phyloP scores from a whole-genome alignment of 1,140 invertebrate species.

The Platorchestia sp. region DNA sequence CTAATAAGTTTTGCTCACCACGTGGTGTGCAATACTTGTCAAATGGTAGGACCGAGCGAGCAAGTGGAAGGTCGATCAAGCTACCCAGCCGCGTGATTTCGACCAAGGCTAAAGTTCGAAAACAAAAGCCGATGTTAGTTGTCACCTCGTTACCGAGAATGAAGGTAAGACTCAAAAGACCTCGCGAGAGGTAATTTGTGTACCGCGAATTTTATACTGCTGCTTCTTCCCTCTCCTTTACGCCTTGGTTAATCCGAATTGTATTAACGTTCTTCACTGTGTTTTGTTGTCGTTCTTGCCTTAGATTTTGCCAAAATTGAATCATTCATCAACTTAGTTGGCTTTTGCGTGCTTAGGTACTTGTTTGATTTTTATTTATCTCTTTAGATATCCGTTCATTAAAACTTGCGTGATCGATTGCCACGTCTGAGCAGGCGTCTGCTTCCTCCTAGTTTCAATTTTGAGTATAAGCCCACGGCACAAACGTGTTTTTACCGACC shows the following conservation, averaged over 20 bases:
- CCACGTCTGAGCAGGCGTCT: slow-evolving; percentile 12
- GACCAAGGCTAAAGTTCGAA: slow-evolving; percentile 8
- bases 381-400: neutral
- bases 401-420: slow-evolving; percentile 12
- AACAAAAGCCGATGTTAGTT: slow-evolving; percentile 11
- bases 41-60: neutral
- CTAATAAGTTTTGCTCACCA: neutral
- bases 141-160: neutral
- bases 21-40: neutral
- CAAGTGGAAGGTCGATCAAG: neutral
- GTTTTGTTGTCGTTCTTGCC: neutral
- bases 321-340: slow-evolving; percentile 11
- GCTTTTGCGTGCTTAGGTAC: slow-evolving; percentile 5
- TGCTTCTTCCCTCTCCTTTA: slow-evolving; percentile 42
- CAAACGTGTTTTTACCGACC: neutral
- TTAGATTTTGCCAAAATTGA: slow-evolving; percentile 13
- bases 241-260: slow-evolving; percentile 16
- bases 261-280: slow-evolving; percentile 23
- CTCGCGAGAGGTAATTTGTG: slow-evolving; percentile 6
- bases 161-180: slow-evolving; percentile 34
- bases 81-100: slow-evolving; percentile 16
- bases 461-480: neutral
- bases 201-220: slow-evolving; percentile 4
- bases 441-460: slow-evolving; percentile 1
- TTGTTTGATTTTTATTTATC: slow-evolving; percentile 2